Percentiles rank a stretch among this genome's conserved stretches.
Conservation (phyloP, 2,888 invertebrate species). For the Rotaria macrura region DNA sequence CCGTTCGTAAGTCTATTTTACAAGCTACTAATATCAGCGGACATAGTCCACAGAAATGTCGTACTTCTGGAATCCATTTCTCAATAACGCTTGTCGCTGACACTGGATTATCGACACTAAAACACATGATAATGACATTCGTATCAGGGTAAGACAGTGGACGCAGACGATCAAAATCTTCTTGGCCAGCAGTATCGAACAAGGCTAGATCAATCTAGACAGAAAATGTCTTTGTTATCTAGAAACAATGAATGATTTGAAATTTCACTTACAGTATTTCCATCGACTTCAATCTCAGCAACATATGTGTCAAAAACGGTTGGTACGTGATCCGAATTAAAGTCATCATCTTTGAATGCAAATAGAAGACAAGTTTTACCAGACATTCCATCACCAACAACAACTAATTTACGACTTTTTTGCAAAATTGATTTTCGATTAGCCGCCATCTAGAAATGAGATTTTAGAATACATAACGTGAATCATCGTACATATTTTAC, state of each 20-base stretch:
- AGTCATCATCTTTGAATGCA: conserved; percentile 26
- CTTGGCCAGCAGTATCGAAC: background rate
- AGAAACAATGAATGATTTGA: too few relatives aligned
- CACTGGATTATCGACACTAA: background rate
- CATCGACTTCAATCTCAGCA: conserved; percentile 25
- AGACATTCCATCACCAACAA: conserved; percentile 27
- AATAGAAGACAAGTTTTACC: conserved; percentile 29
- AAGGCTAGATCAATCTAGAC: background rate
- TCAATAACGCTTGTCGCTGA: background rate
- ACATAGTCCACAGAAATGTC: background rate
- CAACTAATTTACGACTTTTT: conserved; percentile 23
- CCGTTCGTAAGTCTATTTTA: conserved; percentile 23
- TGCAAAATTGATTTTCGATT: background rate
- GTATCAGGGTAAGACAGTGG: background rate
- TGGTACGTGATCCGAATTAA: background rate
- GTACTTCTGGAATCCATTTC: background rate
- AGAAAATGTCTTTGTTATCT: background rate
- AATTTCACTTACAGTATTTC: conserved; percentile 10
- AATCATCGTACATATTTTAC: too few relatives aligned
- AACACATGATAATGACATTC: background rate
- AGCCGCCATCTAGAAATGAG: background rate
- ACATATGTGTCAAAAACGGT: conserved; percentile 30
- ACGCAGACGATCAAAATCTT: background rate
- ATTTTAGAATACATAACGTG: background rate
- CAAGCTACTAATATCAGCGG: background rate